Conservation (phyloP, 2,888 invertebrate genomes). For the Seladonia tumulorum region DNA sequence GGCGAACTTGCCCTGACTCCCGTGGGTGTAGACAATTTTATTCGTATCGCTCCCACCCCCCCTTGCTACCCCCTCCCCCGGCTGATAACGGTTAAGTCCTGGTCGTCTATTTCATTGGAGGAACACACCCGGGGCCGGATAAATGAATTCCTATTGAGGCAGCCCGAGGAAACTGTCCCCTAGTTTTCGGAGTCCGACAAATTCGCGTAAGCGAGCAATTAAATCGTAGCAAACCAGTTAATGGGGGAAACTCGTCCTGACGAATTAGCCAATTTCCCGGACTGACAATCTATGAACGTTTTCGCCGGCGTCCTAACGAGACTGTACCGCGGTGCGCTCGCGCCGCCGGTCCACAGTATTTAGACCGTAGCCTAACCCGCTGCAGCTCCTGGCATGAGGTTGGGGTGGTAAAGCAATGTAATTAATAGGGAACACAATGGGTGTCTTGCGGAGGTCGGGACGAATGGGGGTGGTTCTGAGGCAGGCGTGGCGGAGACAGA, state of each 20-base stretch:
- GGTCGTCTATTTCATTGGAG: neutral
- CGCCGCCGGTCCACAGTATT: constrained; percentile 71
- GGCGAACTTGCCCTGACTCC: constrained; percentile 3
- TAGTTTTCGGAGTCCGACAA: neutral
- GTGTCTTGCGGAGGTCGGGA: constrained; percentile 75
- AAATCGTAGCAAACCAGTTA: constrained; percentile 33
- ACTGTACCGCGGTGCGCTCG: constrained; percentile 62
- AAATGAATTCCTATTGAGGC: neutral
- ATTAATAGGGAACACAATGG: constrained; percentile 81
- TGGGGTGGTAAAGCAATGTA: constrained; percentile 76
- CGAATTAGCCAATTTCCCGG: constrained; percentile 64
- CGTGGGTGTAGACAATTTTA: constrained; percentile 38
- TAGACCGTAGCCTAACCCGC: constrained; percentile 72
- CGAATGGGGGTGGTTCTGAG: constrained; percentile 66
- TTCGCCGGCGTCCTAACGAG: constrained; percentile 57
- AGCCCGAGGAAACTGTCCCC: neutral
- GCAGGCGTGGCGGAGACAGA: constrained; percentile 52
- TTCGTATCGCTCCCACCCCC: neutral
- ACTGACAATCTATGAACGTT: constrained; percentile 63
- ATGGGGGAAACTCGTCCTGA: constrained; percentile 46
- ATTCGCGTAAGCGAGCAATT: constrained; percentile 37
- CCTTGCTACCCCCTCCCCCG: neutral
- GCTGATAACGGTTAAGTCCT: neutral
- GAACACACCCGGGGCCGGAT: neutral
- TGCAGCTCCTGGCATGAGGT: constrained; percentile 62